These are phyloP conservation scores for Temnothorax rugatulus DNA, from an alignment of 2,888 invertebrate species.

Conservation along the genomic window DNA sequence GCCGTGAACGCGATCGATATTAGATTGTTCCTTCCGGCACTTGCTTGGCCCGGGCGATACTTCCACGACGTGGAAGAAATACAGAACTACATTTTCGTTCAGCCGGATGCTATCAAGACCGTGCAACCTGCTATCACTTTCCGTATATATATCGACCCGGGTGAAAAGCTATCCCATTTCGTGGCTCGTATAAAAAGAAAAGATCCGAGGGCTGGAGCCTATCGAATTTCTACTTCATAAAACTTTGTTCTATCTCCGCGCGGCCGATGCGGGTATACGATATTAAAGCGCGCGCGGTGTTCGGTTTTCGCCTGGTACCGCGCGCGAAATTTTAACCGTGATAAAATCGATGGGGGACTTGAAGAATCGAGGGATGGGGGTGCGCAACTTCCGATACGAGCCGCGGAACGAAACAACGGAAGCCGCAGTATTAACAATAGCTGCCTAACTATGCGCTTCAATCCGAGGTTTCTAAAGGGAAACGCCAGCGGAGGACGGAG, in stretches of 20 bases:
- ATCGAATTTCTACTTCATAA: constrained; percentile 60
- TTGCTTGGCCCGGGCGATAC: neutral
- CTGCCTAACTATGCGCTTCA: constrained; percentile 33
- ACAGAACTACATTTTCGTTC: constrained; percentile 37
- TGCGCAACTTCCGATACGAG: neutral
- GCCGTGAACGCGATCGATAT: constrained; percentile 22
- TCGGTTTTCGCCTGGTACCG: constrained; percentile 7
- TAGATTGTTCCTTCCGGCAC: constrained; percentile 29
- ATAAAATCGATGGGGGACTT: constrained; percentile 19
- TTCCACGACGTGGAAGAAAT: constrained; percentile 3
- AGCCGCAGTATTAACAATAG: constrained; percentile 10
- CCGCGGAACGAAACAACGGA: constrained; percentile 1
- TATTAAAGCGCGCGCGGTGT: neutral
- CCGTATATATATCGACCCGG: neutral
- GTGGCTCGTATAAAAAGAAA: constrained; percentile 11
- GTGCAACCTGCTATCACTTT: constrained; percentile 46
- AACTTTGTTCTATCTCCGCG: constrained; percentile 12
- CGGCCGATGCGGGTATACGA: neutral
- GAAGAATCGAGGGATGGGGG: constrained; percentile 1
- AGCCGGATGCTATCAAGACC: constrained; percentile 17
- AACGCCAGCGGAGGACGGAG: neutral
- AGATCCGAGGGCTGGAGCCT: constrained; percentile 18
- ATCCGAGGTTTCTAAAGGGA: neutral
- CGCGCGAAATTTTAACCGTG: neutral
- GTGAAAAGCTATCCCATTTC: constrained; percentile 54